These are phyloP conservation scores for Drosophila stalkeri DNA, from an alignment of 2,888 invertebrate species.

Conservation along the genomic window DNA sequence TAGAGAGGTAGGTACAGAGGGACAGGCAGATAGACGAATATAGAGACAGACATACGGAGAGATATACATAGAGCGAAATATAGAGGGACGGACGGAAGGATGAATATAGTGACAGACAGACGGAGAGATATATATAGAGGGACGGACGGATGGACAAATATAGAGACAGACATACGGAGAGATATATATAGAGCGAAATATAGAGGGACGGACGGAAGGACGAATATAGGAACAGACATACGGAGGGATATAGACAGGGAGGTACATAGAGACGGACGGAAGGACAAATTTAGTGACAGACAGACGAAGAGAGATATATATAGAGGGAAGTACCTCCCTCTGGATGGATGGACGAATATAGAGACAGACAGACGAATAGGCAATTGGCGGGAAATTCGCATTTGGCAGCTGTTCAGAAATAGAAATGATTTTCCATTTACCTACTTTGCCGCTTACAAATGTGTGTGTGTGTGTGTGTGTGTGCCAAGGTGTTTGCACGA, in stretches of 20 bases:
- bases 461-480: neutral
- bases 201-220: neutral
- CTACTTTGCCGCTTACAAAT: neutral
- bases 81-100: neutral
- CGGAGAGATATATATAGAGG: neutral
- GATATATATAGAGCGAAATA: too few relatives aligned
- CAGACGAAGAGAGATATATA: neutral
- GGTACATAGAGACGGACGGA: neutral
- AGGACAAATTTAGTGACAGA: neutral
- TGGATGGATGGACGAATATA: too few relatives aligned
- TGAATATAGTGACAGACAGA: too few relatives aligned
- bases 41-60: neutral
- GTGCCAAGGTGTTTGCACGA: constrained; percentile 15
- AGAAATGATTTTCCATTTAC: constrained; percentile 26
- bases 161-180: neutral
- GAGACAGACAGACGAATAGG: neutral
- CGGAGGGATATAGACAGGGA: too few relatives aligned
- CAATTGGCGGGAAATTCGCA: constrained; percentile 6
- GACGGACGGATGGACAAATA: neutral
- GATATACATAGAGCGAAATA: neutral
- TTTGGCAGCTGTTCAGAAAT: constrained; percentile 38
- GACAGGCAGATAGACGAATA: neutral
- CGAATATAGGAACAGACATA: neutral
- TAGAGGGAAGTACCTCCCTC: too few relatives aligned
- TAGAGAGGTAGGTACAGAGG: neutral